These are phyloP conservation scores for Pachypanchax playfairii DNA, from an alignment of 2,113 vertebrate genomes.

Conservation along the genomic window DNA sequence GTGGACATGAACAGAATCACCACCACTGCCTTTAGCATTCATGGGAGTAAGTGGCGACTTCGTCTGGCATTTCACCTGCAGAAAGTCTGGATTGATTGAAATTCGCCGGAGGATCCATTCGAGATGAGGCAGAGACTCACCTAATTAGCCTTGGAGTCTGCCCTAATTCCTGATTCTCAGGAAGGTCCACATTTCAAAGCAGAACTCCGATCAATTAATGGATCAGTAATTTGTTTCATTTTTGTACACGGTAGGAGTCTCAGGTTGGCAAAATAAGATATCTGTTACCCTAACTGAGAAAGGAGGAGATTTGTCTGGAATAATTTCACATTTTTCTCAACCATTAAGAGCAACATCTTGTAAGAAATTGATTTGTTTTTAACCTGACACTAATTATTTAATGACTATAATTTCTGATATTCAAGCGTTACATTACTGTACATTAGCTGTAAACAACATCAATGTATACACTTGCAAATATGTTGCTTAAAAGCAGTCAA, in stretches of 20 bases:
- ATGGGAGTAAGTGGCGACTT: slow-evolving; percentile 32
- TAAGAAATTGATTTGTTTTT: slow-evolving; percentile 16
- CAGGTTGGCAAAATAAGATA: slow-evolving; percentile 58
- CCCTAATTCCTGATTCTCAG: slow-evolving; percentile 70
- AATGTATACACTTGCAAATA: too few relatives aligned
- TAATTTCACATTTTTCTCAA: slow-evolving; percentile 42
- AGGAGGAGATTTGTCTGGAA: too few relatives aligned
- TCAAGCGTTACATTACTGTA: too few relatives aligned
- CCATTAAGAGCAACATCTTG: slow-evolving; percentile 8
- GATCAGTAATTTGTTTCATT: slow-evolving; percentile 75
- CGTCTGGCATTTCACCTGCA: slow-evolving; percentile 78
- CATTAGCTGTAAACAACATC: too few relatives aligned
- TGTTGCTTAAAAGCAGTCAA: too few relatives aligned
- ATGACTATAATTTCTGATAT: not conserved
- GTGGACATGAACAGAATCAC: slow-evolving; percentile 61
- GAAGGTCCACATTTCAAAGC: slow-evolving; percentile 77
- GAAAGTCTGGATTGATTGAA: slow-evolving; percentile 69
- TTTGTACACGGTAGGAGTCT: slow-evolving; percentile 60
- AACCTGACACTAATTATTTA: slow-evolving; percentile 1
- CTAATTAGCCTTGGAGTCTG: slow-evolving; percentile 76
- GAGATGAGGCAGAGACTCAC: slow-evolving; percentile 39
- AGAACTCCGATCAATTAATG: slow-evolving; percentile 75
- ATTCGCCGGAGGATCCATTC: slow-evolving; percentile 51
- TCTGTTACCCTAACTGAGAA: slow-evolving; percentile 53
- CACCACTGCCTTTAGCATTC: slow-evolving; percentile 65